Conservation (phyloP, 2,797 vertebrate species). For the Lepilemur septentrionalis region DNA sequence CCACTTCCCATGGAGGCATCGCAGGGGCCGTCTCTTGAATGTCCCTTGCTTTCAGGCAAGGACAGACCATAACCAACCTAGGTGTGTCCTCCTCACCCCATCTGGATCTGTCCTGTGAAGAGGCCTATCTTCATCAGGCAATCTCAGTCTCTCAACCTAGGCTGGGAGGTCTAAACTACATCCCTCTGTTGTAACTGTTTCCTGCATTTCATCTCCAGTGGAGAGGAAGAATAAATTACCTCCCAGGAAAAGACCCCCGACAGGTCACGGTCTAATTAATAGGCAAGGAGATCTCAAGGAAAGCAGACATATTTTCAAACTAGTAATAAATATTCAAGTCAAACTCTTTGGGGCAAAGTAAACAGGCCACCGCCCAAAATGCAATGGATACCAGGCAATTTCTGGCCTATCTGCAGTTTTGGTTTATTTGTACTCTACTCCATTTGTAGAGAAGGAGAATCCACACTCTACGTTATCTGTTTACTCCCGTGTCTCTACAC, state of each 20-base stretch:
- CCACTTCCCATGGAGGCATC: not conserved
- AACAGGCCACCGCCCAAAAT: not conserved
- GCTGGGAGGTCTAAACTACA: not conserved
- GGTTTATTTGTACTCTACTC: not conserved
- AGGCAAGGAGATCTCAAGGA: not conserved
- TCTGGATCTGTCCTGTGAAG: not conserved
- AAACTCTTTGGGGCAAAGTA: not conserved
- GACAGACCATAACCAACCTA: not conserved
- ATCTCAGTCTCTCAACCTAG: not conserved
- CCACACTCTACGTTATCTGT: not conserved
- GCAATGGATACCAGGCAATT: not conserved
- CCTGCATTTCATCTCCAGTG: not conserved
- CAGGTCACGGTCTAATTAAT: not conserved
- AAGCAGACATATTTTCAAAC: not conserved
- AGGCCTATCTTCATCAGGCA: not conserved
- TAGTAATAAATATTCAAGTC: not conserved
- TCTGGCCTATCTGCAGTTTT: not conserved
- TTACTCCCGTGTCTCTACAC: accelerated
- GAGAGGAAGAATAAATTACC: not conserved
- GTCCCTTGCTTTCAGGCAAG: not conserved
- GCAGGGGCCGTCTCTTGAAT: not conserved
- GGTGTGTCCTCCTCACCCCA: no score
- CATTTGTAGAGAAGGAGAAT: not conserved
- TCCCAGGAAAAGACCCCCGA: not conserved
- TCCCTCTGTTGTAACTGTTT: not conserved